phyloP scores from a whole-genome alignment of 2,113 vertebrate genomes.

The Polypterus bichir region DNA sequence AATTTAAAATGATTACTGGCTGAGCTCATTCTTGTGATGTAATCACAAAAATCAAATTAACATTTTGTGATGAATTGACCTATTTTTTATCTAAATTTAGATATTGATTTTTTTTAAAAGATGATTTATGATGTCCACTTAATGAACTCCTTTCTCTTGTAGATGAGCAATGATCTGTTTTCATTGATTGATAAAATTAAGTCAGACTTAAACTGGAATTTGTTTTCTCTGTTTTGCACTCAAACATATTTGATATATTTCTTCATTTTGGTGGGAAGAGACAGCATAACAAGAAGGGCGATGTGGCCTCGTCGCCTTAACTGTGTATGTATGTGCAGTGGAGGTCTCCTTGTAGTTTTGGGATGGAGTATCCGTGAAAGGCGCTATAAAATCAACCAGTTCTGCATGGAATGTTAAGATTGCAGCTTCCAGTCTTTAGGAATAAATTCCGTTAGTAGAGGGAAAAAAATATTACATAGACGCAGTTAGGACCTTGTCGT shows the following conservation, averaged over 20 bases:
- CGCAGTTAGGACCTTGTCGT: no score
- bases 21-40: background rate
- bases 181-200: background rate
- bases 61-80: conserved; percentile 2
- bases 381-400: no score
- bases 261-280: no score
- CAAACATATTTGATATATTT: background rate
- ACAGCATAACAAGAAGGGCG: no score
- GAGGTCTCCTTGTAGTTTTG: no score
- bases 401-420: no score
- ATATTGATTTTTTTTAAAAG: conserved; percentile 2
- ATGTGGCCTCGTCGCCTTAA: no score
- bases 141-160: background rate
- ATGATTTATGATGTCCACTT: background rate
- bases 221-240: background rate
- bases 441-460: no score
- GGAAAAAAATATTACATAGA: no score
- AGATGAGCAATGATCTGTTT: background rate
- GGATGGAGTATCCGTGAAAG: no score
- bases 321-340: no score
- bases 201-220: background rate
- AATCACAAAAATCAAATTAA: background rate
- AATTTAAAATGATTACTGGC: background rate
- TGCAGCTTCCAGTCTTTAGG: no score
- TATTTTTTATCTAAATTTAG: conserved; percentile 4